Evolutionary conservation across 2,113 vertebrate species (phyloP), one percentile per base, ranked within the genome.

Genomic region (Zosterops borbonicus): DNA sequence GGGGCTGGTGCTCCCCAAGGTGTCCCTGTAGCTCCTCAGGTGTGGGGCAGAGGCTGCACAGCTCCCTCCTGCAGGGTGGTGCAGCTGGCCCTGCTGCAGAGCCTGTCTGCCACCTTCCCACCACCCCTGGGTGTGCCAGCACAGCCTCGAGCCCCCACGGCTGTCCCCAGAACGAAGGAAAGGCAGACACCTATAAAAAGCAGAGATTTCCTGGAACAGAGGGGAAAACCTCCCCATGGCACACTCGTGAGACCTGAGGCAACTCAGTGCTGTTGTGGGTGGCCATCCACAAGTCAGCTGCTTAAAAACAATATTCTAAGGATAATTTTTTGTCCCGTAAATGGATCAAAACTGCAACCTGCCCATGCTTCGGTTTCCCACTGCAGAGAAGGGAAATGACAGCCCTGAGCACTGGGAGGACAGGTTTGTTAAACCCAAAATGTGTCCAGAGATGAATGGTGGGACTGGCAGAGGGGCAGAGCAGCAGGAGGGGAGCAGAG

Each of bases 1-100:
- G 6, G 44, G 59, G 58, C 77, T 71, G 52, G 3, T 47, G 69
- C 44, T 76, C 18, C 41, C 20, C 3, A 3, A 4, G 6, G 39
- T 52, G 6, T 28, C 20, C 3, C 62, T n/a, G 23, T 0, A 0
- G 24, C 9, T 14, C 2, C 73, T 76, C 44, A 11, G 11, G 3
- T 0, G 22, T 2, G 31, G 0, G 65, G 81, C 13, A 33, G 50
- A 1, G 46, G 55, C 46, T 74, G 75, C 80, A 49, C 67, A 79
- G 76, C 83, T 75, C 67, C 62, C 28, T 81, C 74, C 82, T 1
- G 20, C 41, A 3, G 87, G 77, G 60, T 69, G 52, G 39, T 79
- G 53, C 58, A 89, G 92, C 81, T 87, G 78, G 86, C 64, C 53
- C 58, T 37, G 79, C 64, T 9, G 15, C 49, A 50, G 55, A 88